phyloP scores from a whole-genome alignment of 2,797 vertebrate genomes.

The Rallus crepitans region DNA sequence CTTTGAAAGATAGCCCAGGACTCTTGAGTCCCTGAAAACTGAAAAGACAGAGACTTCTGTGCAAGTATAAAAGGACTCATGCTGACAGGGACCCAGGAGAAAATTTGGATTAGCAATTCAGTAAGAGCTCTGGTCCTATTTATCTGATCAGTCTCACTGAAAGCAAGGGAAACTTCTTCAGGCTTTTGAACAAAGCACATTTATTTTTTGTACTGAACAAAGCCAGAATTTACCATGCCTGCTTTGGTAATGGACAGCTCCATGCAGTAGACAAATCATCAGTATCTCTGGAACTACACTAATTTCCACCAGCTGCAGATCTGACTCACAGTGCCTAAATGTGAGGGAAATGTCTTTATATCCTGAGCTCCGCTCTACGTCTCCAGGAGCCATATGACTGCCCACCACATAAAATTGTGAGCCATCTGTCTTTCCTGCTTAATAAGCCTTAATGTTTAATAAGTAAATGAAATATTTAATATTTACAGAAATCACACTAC shows the following conservation, averaged over 20 bases:
- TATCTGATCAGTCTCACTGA: background rate
- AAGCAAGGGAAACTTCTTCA: background rate
- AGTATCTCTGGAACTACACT: background rate
- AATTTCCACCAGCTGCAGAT: slow-evolving; percentile 19
- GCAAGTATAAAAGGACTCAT: background rate
- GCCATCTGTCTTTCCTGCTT: slow-evolving; percentile 27
- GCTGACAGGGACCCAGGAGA: background rate
- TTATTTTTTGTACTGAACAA: background rate
- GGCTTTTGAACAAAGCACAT: background rate
- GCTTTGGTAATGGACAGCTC: background rate
- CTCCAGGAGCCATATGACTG: background rate
- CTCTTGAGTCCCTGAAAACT: background rate
- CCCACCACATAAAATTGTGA: background rate
- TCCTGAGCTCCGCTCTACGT: background rate
- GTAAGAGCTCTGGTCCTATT: background rate
- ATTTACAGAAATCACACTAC: background rate
- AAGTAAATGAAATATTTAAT: slow-evolving; percentile 47
- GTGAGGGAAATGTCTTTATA: background rate
- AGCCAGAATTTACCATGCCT: background rate
- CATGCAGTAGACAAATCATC: background rate
- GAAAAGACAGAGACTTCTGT: background rate
- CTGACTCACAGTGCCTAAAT: background rate
- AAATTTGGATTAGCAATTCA: background rate
- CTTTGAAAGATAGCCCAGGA: background rate
- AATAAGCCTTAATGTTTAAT: slow-evolving; percentile 42